Evolutionary conservation across 2,113 vertebrate genomes (phyloP).

Genomic region (Castor canadensis): DNA sequence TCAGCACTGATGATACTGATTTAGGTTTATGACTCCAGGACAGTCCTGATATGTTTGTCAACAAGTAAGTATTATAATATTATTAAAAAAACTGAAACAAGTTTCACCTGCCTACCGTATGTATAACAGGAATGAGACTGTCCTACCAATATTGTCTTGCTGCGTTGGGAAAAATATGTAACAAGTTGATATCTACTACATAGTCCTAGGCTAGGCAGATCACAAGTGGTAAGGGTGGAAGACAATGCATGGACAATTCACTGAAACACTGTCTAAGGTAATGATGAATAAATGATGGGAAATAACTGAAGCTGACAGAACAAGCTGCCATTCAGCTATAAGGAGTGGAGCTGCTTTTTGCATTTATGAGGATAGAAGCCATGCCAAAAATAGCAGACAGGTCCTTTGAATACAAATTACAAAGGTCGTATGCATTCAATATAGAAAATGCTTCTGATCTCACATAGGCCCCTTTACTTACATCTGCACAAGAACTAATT

Average conservation of each 20-base stretch:
- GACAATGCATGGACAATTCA: neutral
- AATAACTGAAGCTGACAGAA: neutral
- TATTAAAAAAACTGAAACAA: neutral
- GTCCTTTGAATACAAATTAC: neutral
- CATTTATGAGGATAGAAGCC: constrained; percentile 3
- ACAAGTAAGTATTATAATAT: neutral
- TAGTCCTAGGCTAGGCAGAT: neutral
- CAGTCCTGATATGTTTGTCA: neutral
- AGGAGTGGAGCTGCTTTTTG: neutral
- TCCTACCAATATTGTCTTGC: neutral
- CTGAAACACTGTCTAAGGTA: neutral
- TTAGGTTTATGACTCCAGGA: neutral
- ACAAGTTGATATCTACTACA: neutral
- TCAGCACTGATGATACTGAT: neutral
- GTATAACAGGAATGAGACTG: neutral
- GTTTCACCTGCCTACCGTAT: neutral
- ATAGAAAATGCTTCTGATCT: neutral
- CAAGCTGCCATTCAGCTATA: neutral
- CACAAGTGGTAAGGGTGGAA: neutral
- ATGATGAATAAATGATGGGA: neutral
- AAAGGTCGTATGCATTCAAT: neutral
- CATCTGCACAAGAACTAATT: neutral
- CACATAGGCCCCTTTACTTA: neutral
- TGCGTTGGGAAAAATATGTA: fast-evolving
- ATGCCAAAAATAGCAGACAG: neutral